phyloP scores from a whole-genome alignment of 2,797 vertebrate genomes.

The Coilia nasus region DNA sequence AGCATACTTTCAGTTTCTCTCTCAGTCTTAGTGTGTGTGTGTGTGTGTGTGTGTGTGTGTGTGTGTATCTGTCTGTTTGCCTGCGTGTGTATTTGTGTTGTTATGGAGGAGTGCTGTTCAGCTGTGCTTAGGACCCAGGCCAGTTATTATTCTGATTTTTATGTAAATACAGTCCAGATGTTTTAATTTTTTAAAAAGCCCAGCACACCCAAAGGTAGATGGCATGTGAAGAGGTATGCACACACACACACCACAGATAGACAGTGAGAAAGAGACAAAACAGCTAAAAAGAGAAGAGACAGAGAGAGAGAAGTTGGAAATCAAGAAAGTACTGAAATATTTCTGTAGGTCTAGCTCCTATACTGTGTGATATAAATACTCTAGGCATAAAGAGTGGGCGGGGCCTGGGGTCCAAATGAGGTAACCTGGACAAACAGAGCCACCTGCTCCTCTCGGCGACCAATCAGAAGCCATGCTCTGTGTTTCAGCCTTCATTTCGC shows the following conservation, averaged over 20 bases:
- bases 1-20: neutral
- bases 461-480: neutral
- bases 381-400: neutral
- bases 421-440: neutral
- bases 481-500: slow-evolving; percentile 1
- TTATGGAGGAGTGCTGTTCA: neutral
- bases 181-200: slow-evolving; percentile 33
- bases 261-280: too few relatives aligned
- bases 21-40: neutral
- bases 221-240: neutral
- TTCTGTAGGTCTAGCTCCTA: too few relatives aligned
- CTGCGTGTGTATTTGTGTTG: slow-evolving; percentile 25
- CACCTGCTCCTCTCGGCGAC: neutral
- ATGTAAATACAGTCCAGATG: slow-evolving; percentile 54
- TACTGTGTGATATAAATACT: too few relatives aligned
- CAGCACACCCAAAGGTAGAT: neutral
- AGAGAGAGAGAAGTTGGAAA: too few relatives aligned
- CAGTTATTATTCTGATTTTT: slow-evolving; percentile 41
- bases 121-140: slow-evolving; percentile 38
- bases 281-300: too few relatives aligned
- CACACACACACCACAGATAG: neutral
- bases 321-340: too few relatives aligned
- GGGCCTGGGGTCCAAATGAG: neutral
- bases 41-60: slow-evolving; percentile 26
- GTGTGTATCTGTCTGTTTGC: neutral